Percentiles rank a stretch among this genome's conserved stretches.
phyloP scores from a whole-genome alignment of 1,140 invertebrate genomes.

The Temnothorax nylanderi region DNA sequence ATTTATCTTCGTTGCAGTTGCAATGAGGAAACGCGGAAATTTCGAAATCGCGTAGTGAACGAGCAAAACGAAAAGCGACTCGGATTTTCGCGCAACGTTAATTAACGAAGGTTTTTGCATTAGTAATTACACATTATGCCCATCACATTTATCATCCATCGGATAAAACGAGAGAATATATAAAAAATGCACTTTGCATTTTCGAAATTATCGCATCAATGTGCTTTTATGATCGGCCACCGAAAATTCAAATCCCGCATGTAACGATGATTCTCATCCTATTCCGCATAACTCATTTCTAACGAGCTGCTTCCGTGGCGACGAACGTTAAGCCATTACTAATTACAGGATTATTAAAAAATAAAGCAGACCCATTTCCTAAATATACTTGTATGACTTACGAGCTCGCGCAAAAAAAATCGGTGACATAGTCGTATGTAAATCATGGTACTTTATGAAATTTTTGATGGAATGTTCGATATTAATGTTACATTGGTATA shows the following conservation, averaged over 20 bases:
- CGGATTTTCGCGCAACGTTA: constrained; percentile 21
- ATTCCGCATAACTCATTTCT: neutral
- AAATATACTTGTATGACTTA: constrained; percentile 5
- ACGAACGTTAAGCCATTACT: neutral
- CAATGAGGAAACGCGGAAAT: constrained; percentile 17
- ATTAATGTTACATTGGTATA: neutral
- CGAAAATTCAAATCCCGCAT: constrained; percentile 2
- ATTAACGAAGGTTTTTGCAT: constrained; percentile 21
- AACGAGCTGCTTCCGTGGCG: neutral
- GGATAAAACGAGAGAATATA: neutral
- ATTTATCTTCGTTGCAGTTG: constrained; percentile 31
- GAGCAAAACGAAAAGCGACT: neutral
- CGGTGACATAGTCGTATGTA: neutral
- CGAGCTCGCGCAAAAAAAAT: neutral
- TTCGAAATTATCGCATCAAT: neutral
- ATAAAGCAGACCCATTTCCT: neutral
- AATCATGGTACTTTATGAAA: neutral
- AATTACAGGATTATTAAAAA: constrained; percentile 18
- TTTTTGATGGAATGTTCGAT: constrained; percentile 3
- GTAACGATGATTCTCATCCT: neutral
- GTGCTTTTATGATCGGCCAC: neutral
- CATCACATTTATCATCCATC: constrained; percentile 11
- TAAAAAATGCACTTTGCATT: constrained; percentile 32
- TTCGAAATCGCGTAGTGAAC: constrained; percentile 9
- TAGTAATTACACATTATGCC: constrained; percentile 6